Base-by-base conservation (phyloP, 2,113 vertebrate genomes). In the Acinonyx jubatus region DNA sequence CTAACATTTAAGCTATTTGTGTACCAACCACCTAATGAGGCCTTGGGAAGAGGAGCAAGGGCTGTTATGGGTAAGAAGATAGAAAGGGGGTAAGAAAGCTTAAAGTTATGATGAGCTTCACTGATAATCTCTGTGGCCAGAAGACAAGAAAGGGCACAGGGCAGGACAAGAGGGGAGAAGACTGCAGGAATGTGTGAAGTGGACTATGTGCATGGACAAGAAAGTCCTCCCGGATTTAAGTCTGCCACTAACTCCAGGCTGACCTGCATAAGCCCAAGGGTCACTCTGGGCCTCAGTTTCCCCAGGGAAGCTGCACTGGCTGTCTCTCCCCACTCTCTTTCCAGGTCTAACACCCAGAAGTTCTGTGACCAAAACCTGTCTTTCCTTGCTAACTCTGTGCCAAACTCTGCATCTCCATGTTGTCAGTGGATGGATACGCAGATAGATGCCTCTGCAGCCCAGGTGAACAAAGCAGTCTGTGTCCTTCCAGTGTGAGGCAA, bases 341-440 rank as follows among this genome's bases (percentile, higher is more conserved):
- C 25, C 29, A 90, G 68, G 21, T 65, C 65, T 65, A 57, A 50
- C n/a, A 65, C 3, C 14, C 86, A 73, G 50, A 63, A 41, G 3
- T 45, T 29, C 80, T 65, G 29, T 69, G 33, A 71, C 13, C n/a
- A 29, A 76, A 65, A 52, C 5, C 14, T 76, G 12, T 57, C 76
- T 74, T 84, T 61, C 63, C 79, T 87, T 50, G 41, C 57, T n/a
- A 10, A 71, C 38, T n/a, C 52, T 33, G 21, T 3, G 21, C 68
- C 12, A 87, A 81, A 19, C 18, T 29, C 61, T 27, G 55, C 1
- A 19, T 9, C 13, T 82, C 1, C 1, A 33, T 0, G 0, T 45
- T 73, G 82, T 36, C 74, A 4, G 8, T 1, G 36, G 31, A 18
- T 66, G 12, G 31, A 9, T 18, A 18, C 0, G 0, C 12, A 7